A percentile compares a stretch with the other conserved stretches of the same genome.
Conservation (phyloP, 2,888 invertebrate genomes). For the Sinodicranocentrus sp. region DNA sequence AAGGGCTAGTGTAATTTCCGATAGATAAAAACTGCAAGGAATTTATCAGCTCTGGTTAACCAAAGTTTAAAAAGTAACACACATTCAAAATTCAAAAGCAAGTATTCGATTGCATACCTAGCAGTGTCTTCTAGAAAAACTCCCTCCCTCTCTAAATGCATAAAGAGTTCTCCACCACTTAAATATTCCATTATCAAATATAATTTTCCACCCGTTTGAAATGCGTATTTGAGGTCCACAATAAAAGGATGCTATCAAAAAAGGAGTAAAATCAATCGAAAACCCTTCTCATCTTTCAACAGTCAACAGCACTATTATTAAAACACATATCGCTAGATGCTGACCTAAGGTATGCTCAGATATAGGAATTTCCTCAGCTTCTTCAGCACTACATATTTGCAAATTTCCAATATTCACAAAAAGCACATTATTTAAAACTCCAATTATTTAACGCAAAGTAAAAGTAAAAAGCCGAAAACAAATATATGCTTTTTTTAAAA, state of each 20-base stretch:
- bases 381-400: conserved; percentile 80
- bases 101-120: too few relatives aligned
- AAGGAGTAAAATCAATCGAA: conserved; percentile 97
- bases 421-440: too few relatives aligned
- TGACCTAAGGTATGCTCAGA: conserved; percentile 90
- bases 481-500: too few relatives aligned
- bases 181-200: conserved; percentile 99
- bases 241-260: conserved; percentile 97
- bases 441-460: too few relatives aligned
- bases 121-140: conserved; percentile 99
- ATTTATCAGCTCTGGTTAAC: too few relatives aligned
- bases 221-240: conserved; percentile 99
- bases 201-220: conserved; percentile 99
- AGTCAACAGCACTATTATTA: too few relatives aligned
- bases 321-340: too few relatives aligned
- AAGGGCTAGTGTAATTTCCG: conserved; percentile 97
- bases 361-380: conserved; percentile 85
- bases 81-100: too few relatives aligned
- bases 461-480: too few relatives aligned
- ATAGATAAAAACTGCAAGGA: conserved; percentile 92
- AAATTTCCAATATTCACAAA: too few relatives aligned
- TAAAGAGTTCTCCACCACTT: conserved; percentile 99
- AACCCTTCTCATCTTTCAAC: conserved; percentile 90
- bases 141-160: conserved; percentile 99
- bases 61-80: too few relatives aligned